phyloP scores from a whole-genome alignment of 2,113 vertebrate genomes.

The Bufo bufo region DNA sequence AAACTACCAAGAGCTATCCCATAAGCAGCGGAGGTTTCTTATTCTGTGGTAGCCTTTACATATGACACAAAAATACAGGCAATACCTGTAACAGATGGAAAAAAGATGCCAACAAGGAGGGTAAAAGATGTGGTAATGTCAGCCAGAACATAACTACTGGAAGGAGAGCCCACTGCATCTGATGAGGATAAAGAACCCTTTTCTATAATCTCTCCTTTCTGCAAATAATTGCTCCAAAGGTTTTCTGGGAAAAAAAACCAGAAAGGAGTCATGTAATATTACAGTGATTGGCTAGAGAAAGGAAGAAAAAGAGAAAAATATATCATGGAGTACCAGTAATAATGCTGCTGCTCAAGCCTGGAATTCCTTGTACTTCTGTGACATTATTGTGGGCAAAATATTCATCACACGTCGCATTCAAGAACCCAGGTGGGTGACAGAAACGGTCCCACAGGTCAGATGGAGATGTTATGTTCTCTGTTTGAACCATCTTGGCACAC shows the following conservation, averaged over 20 bases:
- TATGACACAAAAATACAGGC: neutral
- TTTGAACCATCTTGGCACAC: constrained; percentile 72
- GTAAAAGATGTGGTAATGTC: constrained; percentile 92
- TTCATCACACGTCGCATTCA: constrained; percentile 79
- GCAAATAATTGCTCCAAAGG: constrained; percentile 84
- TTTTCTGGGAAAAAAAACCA: constrained; percentile 74
- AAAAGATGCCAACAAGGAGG: constrained; percentile 90
- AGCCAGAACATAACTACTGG: constrained; percentile 81
- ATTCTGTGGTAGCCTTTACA: too few species aligned
- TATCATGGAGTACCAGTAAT: constrained; percentile 26
- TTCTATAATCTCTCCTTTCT: constrained; percentile 84
- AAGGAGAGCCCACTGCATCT: constrained; percentile 65
- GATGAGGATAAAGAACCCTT: constrained; percentile 72
- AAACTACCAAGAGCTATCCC: too few species aligned
- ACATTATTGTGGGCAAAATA: constrained; percentile 83
- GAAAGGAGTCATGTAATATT: neutral
- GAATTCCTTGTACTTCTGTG: constrained; percentile 78
- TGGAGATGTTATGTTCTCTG: constrained; percentile 65
- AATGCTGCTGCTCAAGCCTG: constrained; percentile 81
- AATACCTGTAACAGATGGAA: constrained; percentile 89
- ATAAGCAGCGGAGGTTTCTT: too few species aligned
- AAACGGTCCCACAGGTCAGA: constrained; percentile 78
- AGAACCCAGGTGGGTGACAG: constrained; percentile 65
- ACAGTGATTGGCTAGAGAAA: neutral
- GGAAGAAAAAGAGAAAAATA: neutral